phyloP scores from a whole-genome alignment of 1,140 invertebrate genomes.

The Papilio glaucus region DNA sequence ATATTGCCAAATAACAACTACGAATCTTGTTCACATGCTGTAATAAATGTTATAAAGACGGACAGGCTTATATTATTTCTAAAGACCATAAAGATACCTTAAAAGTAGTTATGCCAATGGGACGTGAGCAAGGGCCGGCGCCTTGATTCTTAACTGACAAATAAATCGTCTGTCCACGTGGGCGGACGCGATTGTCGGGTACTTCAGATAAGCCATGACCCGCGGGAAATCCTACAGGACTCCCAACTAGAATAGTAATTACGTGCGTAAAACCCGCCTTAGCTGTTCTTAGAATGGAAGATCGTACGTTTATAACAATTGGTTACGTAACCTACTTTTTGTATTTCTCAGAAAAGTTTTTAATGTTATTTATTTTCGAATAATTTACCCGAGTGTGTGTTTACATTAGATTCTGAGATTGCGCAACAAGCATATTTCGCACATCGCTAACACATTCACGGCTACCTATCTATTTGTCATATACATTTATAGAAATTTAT shows the following conservation, averaged over 20 bases:
- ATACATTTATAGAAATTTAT: too few relatives aligned
- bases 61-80: neutral
- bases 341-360: neutral
- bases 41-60: neutral
- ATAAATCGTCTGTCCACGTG: slow-evolving; percentile 60
- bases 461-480: too few relatives aligned
- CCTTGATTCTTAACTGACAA: slow-evolving; percentile 35
- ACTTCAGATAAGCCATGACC: slow-evolving; percentile 50
- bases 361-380: neutral
- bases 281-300: slow-evolving; percentile 1
- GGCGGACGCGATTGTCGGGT: slow-evolving; percentile 57
- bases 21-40: neutral
- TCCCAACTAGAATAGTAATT: slow-evolving; percentile 45
- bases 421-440: neutral
- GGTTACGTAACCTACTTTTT: neutral
- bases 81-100: neutral
- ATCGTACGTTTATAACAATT: neutral
- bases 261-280: slow-evolving; percentile 33
- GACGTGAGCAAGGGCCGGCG: slow-evolving; percentile 12
- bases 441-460: neutral
- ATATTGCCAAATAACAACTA: neutral
- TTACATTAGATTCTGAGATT: neutral
- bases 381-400: neutral
- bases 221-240: slow-evolving; percentile 41
- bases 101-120: slow-evolving; percentile 18